Percentiles rank a stretch among this genome's conserved stretches.
Evolutionary conservation across 2,888 invertebrate genomes (phyloP).

Genomic region (Drosophila emarginata): DNA sequence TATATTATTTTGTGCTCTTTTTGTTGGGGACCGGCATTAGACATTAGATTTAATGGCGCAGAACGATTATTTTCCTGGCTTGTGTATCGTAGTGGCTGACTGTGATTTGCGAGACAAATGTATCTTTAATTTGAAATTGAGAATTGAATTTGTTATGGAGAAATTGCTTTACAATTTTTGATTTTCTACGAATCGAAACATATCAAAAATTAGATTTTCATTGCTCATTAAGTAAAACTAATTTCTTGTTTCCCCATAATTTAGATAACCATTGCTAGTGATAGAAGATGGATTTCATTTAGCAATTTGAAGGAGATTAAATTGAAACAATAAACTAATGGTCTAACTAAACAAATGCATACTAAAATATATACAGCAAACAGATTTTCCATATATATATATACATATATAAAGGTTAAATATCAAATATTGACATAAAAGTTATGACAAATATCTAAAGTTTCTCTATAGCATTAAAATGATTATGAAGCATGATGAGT

Average conservation of each 20-base stretch:
- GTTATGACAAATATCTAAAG: not conserved
- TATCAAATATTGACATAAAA: not conserved
- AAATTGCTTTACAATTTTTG: not conserved
- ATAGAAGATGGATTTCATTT: too few species aligned
- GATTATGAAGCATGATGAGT: not conserved
- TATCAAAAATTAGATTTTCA: too few species aligned
- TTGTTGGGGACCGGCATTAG: constrained; percentile 61
- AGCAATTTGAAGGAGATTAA: too few species aligned
- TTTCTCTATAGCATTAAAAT: not conserved
- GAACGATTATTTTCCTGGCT: constrained; percentile 55
- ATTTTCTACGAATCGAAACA: too few species aligned
- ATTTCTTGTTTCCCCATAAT: too few species aligned
- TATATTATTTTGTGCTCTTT: not conserved
- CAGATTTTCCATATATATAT: too few species aligned
- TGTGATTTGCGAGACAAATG: constrained; percentile 55
- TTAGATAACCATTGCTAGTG: too few species aligned
- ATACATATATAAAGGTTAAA: too few species aligned
- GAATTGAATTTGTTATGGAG: constrained; percentile 20
- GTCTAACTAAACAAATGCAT: too few species aligned
- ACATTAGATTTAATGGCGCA: constrained; percentile 76
- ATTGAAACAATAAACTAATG: too few species aligned
- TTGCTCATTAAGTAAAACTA: too few species aligned
- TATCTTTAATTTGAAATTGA: constrained; percentile 69
- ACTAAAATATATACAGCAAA: too few species aligned
- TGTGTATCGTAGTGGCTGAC: constrained; percentile 13